Conservation (phyloP, 2,113 vertebrate genomes). For the Atrichornis clamosus region DNA sequence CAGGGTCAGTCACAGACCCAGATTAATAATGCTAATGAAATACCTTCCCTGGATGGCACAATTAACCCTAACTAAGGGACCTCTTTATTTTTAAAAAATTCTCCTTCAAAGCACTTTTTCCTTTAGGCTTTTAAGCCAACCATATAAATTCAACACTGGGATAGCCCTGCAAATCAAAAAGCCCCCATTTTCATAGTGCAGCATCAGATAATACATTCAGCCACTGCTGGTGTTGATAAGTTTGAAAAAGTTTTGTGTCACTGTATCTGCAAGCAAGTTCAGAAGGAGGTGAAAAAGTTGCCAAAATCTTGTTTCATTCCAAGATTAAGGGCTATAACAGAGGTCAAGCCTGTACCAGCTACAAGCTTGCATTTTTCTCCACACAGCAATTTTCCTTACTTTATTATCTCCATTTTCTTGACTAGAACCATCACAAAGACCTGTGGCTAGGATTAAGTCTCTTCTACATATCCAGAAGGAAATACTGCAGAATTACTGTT, state of each 20-base stretch:
- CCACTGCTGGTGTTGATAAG: neutral
- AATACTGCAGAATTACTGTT: neutral
- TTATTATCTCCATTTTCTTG: neutral
- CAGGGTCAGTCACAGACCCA: neutral
- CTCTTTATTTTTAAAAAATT: neutral
- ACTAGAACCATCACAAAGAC: neutral
- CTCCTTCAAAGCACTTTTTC: neutral
- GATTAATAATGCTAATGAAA: neutral
- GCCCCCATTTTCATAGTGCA: neutral
- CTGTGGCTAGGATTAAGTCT: neutral
- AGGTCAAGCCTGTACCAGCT: neutral
- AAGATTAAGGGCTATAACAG: neutral
- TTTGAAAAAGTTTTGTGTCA: neutral
- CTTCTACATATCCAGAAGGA: neutral
- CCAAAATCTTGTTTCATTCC: neutral
- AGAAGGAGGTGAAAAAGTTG: neutral
- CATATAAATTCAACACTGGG: neutral
- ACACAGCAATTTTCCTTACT: neutral
- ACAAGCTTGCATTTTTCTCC: neutral
- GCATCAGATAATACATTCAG: neutral
- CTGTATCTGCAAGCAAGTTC: neutral
- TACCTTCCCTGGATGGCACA: neutral
- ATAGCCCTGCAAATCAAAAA: neutral
- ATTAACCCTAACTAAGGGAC: constrained; percentile 18
- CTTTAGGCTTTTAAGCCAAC: neutral